phyloP scores from a whole-genome alignment of 2,797 vertebrate species.

The Garrulus glandarius region DNA sequence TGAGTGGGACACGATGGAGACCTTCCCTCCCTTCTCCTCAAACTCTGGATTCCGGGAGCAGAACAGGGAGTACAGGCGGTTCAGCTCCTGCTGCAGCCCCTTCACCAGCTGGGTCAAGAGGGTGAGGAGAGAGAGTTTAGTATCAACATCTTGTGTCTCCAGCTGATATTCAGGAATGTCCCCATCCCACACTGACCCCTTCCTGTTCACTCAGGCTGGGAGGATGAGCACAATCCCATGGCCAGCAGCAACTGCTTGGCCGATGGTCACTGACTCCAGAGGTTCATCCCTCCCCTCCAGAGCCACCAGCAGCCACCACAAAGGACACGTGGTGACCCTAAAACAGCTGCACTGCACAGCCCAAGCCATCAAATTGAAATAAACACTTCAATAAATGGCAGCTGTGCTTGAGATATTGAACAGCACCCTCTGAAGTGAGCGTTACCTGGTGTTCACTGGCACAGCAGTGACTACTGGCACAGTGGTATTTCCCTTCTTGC shows the following conservation, averaged over 20 bases:
- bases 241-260: background rate
- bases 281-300: background rate
- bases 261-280: background rate
- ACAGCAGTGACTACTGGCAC: background rate
- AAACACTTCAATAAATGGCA: background rate
- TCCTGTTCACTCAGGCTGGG: background rate
- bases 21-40: slow-evolving; percentile 89
- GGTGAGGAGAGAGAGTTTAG: background rate
- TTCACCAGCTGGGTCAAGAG: slow-evolving; percentile 86
- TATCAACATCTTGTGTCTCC: background rate
- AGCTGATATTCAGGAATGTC: background rate
- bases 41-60: slow-evolving; percentile 95
- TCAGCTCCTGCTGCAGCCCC: slow-evolving; percentile 94
- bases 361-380: background rate
- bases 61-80: slow-evolving; percentile 92
- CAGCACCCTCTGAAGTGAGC: background rate
- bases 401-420: background rate
- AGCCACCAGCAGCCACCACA: background rate
- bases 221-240: background rate
- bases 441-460: background rate
- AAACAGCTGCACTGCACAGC: background rate
- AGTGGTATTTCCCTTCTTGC: no score
- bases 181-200: rapidly evolving
- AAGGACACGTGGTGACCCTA: background rate
- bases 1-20: slow-evolving; percentile 96